Evolutionary conservation across 1,140 invertebrate genomes (phyloP).

Genomic region (Cydia amplana): DNA sequence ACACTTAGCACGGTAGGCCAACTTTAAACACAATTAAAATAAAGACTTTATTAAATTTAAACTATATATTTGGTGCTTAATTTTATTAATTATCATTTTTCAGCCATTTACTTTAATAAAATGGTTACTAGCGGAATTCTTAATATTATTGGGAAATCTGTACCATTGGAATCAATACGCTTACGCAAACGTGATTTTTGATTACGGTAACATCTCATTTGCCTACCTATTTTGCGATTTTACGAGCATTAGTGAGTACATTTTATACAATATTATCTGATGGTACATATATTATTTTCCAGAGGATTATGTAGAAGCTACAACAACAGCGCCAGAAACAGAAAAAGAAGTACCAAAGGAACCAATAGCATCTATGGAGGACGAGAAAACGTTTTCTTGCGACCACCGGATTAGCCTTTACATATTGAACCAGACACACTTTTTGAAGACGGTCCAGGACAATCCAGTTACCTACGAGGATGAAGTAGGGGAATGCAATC

Average conservation of each 20-base stretch:
- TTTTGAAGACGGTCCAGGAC: conserved; percentile 75
- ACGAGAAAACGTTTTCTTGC: conserved; percentile 79
- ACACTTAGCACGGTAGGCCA: conserved; percentile 54
- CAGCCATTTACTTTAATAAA: conserved; percentile 66
- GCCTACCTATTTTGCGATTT: not conserved
- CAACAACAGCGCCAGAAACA: conserved; percentile 52
- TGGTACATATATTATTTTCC: not conserved
- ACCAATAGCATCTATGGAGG: conserved; percentile 55
- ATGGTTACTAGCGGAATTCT: conserved; percentile 61
- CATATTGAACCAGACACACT: conserved; percentile 82
- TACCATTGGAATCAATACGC: conserved; percentile 51
- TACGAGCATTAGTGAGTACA: not conserved
- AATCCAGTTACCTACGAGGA: conserved; percentile 58
- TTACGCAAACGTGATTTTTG: conserved; percentile 44
- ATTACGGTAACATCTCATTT: conserved; percentile 40
- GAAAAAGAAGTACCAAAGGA: conserved; percentile 44
- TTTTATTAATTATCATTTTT: conserved; percentile 36
- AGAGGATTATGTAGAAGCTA: conserved; percentile 46
- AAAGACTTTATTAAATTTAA: not conserved
- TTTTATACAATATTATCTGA: not conserved
- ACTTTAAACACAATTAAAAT: not conserved
- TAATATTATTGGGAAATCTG: conserved; percentile 58
- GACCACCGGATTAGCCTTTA: conserved; percentile 84
- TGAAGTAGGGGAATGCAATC: conserved; percentile 52
- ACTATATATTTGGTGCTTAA: not conserved